Percentiles rank a stretch among this genome's conserved stretches.
These are phyloP conservation scores for Tetramorium bicarinatum DNA, from an alignment of 2,888 invertebrate genomes.

Conservation along the genomic window DNA sequence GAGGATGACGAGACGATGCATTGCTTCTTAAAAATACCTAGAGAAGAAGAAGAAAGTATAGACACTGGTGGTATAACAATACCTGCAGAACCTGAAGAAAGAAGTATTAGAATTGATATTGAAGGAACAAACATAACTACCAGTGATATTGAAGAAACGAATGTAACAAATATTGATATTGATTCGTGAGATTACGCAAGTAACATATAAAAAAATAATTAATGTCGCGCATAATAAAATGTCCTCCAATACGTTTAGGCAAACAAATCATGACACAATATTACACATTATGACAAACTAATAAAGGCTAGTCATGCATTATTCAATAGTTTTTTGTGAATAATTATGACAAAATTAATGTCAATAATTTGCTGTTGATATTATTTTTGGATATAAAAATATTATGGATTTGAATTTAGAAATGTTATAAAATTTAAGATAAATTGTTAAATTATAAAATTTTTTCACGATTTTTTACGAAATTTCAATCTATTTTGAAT, in stretches of 20 bases:
- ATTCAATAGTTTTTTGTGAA: slow-evolving; percentile 66
- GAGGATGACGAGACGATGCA: slow-evolving; percentile 87
- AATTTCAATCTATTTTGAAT: neutral
- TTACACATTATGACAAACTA: slow-evolving; percentile 19
- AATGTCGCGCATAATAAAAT: slow-evolving; percentile 39
- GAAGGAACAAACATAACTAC: slow-evolving; percentile 51
- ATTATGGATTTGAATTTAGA: neutral
- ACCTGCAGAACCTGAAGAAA: slow-evolving; percentile 86
- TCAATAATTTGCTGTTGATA: slow-evolving; percentile 63
- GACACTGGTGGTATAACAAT: slow-evolving; percentile 89
- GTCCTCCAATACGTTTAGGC: slow-evolving; percentile 51
- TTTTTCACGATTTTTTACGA: neutral
- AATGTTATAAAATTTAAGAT: slow-evolving; percentile 7
- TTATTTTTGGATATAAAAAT: slow-evolving; percentile 60
- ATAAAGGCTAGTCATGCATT: slow-evolving; percentile 76
- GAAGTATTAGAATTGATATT: slow-evolving; percentile 73
- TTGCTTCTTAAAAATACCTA: slow-evolving; percentile 83
- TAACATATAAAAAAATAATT: slow-evolving; percentile 19
- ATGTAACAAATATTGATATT: slow-evolving; percentile 34
- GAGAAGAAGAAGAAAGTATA: slow-evolving; percentile 86
- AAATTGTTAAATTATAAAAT: slow-evolving; percentile 7
- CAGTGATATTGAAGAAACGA: slow-evolving; percentile 42
- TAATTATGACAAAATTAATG: slow-evolving; percentile 50
- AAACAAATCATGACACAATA: slow-evolving; percentile 35
- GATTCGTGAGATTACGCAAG: slow-evolving; percentile 66